phyloP scores from a whole-genome alignment of 2,113 vertebrate genomes.

The Spheniscus mendiculus region DNA sequence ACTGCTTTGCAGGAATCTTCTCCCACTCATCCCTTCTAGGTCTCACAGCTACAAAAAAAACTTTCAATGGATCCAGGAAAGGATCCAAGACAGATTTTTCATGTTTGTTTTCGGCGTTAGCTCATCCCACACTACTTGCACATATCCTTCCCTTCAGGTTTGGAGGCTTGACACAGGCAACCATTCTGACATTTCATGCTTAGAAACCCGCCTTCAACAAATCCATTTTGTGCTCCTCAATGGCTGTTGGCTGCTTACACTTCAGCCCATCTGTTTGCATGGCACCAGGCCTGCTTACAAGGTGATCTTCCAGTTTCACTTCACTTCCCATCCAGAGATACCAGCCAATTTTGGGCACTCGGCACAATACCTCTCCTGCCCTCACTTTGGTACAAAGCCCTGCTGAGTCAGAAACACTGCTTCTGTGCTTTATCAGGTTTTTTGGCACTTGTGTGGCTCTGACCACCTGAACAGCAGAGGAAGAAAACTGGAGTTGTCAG shows the following conservation, averaged over 20 bases:
- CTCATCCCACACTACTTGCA: background rate
- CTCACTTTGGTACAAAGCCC: background rate
- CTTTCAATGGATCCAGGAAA: background rate
- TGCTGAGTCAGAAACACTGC: background rate
- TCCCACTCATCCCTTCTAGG: background rate
- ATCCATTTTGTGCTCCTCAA: constrained; percentile 32
- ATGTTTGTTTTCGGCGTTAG: background rate
- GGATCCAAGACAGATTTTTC: constrained; percentile 25
- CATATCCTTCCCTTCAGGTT: background rate
- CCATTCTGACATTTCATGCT: background rate
- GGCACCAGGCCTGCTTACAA: constrained; percentile 57
- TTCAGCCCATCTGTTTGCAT: constrained; percentile 55
- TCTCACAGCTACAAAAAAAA: background rate
- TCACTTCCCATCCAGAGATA: background rate
- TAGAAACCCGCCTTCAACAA: constrained; percentile 31
- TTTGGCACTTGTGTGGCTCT: background rate
- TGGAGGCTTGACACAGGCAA: background rate
- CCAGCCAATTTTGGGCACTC: background rate
- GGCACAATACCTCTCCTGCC: background rate
- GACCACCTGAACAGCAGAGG: background rate
- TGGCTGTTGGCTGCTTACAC: background rate
- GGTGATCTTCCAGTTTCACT: constrained; percentile 52
- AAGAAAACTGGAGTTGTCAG: background rate
- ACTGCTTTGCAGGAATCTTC: background rate
- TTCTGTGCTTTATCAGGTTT: background rate